A percentile compares a stretch with the other conserved stretches of the same genome.
Evolutionary conservation across 2,113 vertebrate species (phyloP).

Genomic region (Scomber colias): DNA sequence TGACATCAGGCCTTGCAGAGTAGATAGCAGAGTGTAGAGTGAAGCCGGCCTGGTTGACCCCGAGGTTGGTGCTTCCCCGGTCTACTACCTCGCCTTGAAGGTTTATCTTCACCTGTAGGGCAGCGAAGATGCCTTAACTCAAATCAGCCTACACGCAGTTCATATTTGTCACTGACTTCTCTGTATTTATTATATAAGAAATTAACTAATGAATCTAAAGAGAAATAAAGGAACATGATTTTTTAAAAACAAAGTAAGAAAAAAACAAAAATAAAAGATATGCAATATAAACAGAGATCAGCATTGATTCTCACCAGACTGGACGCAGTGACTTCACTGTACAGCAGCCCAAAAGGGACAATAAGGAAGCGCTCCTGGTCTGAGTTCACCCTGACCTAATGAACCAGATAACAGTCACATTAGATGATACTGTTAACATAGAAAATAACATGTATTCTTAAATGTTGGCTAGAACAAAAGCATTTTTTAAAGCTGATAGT

Average conservation of each 20-base stretch:
- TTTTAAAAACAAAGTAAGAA: neutral
- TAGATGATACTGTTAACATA: neutral
- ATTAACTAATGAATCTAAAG: neutral
- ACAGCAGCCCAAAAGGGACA: conserved; percentile 96
- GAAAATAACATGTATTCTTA: neutral
- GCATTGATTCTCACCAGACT: conserved; percentile 89
- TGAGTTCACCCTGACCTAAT: conserved; percentile 92
- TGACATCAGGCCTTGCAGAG: conserved; percentile 90
- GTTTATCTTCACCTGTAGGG: conserved; percentile 92
- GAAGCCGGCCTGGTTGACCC: conserved; percentile 96
- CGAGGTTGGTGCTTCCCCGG: conserved; percentile 95
- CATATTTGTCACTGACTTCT: too few species aligned
- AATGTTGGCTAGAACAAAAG: neutral
- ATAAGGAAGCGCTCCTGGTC: conserved; percentile 96
- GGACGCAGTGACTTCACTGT: conserved; percentile 97
- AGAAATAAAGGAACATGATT: neutral
- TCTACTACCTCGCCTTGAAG: conserved; percentile 95
- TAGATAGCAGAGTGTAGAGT: conserved; percentile 94
- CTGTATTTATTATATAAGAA: neutral
- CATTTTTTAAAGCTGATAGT: neutral
- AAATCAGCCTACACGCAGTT: too few species aligned
- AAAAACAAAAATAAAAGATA: neutral
- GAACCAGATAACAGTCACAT: conserved; percentile 5
- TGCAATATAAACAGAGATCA: neutral
- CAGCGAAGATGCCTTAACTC: too few species aligned